Evolutionary conservation across 2,113 vertebrate species (phyloP).

Genomic region (Cynopterus brachyotis): DNA sequence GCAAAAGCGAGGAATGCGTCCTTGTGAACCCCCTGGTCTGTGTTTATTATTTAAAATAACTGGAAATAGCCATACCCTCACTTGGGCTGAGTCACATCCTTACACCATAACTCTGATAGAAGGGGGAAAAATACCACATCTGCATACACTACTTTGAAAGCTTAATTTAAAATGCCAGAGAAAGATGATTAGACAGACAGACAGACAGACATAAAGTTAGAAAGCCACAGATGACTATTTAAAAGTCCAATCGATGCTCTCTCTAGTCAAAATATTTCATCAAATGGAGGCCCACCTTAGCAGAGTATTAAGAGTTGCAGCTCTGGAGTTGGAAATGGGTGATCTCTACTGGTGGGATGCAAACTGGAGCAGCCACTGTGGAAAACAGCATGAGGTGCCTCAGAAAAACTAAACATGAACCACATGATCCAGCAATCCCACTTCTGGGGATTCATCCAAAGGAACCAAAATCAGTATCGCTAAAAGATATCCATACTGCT

Average conservation of each 20-base stretch:
- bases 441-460: not conserved
- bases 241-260: not conserved
- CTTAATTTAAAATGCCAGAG: not conserved
- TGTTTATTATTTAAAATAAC: not conserved
- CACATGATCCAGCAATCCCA: not conserved
- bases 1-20: not conserved
- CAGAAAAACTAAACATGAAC: not conserved
- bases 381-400: not conserved
- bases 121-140: not conserved
- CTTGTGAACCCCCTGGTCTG: not conserved
- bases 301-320: not conserved
- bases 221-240: not conserved
- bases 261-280: not conserved
- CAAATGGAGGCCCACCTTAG: not conserved
- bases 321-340: not conserved
- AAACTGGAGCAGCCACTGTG: not conserved
- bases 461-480: not conserved
- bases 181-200: not conserved
- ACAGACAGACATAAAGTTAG: not conserved
- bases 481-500: not conserved
- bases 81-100: not conserved
- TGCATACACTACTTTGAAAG: not conserved
- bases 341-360: not conserved
- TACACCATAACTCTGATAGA: not conserved
- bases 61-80: not conserved